phyloP scores from a whole-genome alignment of 2,113 vertebrate genomes.

The Dicerorhinus sumatrensis region DNA sequence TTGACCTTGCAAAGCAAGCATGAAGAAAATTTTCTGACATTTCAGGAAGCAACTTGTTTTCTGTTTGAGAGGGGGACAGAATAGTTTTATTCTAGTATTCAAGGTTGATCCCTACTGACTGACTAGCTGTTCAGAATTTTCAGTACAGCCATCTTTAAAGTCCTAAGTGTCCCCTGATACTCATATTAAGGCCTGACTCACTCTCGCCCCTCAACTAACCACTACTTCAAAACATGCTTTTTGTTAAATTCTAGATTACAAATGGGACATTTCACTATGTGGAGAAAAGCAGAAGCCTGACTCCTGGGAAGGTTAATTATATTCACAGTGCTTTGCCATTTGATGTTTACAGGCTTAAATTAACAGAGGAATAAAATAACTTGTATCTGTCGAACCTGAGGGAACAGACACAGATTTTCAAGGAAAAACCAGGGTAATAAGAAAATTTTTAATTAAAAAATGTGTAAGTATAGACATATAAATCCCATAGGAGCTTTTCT shows the following conservation, averaged over 20 bases:
- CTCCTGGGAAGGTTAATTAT: conserved; percentile 38
- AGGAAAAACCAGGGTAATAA: conserved; percentile 33
- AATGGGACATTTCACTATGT: neutral
- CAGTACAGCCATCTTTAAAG: neutral
- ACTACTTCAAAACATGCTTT: conserved; percentile 21
- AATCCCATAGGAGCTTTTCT: neutral
- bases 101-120: neutral
- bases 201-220: neutral
- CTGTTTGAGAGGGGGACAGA: neutral
- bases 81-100: neutral
- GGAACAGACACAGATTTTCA: conserved; percentile 16
- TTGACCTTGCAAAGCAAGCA: neutral
- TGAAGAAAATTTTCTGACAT: neutral
- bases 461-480: neutral
- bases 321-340: conserved; percentile 11
- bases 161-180: neutral
- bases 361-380: conserved; percentile 58
- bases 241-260: conserved; percentile 30
- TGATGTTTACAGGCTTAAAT: conserved; percentile 51
- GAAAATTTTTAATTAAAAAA: conserved; percentile 26
- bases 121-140: neutral
- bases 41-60: neutral
- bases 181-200: conserved; percentile 36
- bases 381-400: neutral
- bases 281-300: conserved; percentile 34